A percentile compares a stretch with the other conserved stretches of the same genome.
Evolutionary conservation across 1,140 invertebrate species (phyloP).

Genomic region (Fopius arisanus): DNA sequence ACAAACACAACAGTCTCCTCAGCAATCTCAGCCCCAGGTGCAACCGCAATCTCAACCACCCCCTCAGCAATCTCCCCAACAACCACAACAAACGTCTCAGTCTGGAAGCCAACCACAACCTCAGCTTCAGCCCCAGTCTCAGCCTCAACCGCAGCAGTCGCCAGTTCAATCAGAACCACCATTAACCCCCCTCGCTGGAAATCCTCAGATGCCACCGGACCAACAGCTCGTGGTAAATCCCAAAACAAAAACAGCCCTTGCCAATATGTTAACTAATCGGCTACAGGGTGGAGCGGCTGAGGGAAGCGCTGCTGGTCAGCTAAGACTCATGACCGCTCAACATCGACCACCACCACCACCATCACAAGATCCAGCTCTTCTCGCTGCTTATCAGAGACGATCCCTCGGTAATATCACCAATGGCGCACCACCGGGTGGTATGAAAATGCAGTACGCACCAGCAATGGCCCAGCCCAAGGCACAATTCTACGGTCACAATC

Average conservation of each 20-base stretch:
- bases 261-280: slow-evolving; percentile 91
- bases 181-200: slow-evolving; percentile 53
- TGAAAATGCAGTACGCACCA: slow-evolving; percentile 64
- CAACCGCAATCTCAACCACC: slow-evolving; percentile 33
- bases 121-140: slow-evolving; percentile 37
- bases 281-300: slow-evolving; percentile 72
- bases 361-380: slow-evolving; percentile 59
- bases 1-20: slow-evolving; percentile 43
- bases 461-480: slow-evolving; percentile 69
- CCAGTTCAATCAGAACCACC: slow-evolving; percentile 50
- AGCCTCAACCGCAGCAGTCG: slow-evolving; percentile 44
- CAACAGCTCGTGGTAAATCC: slow-evolving; percentile 79
- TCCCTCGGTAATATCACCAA: slow-evolving; percentile 65
- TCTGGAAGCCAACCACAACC: slow-evolving; percentile 36
- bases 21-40: slow-evolving; percentile 25
- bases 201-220: slow-evolving; percentile 57
- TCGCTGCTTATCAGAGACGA: slow-evolving; percentile 61
- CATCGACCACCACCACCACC: slow-evolving; percentile 69
- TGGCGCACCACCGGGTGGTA: slow-evolving; percentile 54
- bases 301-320: slow-evolving; percentile 74
- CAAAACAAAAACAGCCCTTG: slow-evolving; percentile 94
- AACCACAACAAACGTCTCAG: slow-evolving; percentile 54
- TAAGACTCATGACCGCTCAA: slow-evolving; percentile 82
- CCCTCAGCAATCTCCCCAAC: slow-evolving; percentile 60
- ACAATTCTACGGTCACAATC: slow-evolving; percentile 87